phyloP scores from a whole-genome alignment of 2,113 vertebrate species.

The Labrus mixtus region DNA sequence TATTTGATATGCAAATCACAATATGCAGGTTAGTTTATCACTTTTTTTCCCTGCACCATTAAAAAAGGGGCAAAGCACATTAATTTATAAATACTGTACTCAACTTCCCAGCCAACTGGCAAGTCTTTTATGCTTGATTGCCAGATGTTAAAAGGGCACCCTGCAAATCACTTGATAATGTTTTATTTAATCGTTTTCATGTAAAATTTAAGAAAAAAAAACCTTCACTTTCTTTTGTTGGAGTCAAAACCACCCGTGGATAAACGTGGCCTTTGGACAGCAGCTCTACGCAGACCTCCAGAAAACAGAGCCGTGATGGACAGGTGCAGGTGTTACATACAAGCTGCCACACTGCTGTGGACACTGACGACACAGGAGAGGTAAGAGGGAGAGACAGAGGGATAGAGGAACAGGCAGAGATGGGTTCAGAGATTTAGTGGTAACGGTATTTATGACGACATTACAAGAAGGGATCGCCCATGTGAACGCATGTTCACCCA shows the following conservation, averaged over 20 bases:
- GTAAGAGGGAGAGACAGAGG: slow-evolving; percentile 1
- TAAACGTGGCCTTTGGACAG: slow-evolving; percentile 28
- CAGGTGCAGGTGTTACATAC: slow-evolving; percentile 52
- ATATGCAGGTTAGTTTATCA: slow-evolving; percentile 16
- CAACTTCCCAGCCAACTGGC: background rate
- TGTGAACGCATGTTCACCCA: too few species aligned
- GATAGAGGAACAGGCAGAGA: background rate
- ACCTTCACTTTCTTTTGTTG: background rate
- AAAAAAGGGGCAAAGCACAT: slow-evolving; percentile 2
- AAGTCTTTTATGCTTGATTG: background rate
- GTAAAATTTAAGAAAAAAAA: background rate
- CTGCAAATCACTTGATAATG: background rate
- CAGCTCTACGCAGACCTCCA: slow-evolving; percentile 10
- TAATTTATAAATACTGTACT: background rate
- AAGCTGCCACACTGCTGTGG: slow-evolving; percentile 34
- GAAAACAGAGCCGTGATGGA: slow-evolving; percentile 41
- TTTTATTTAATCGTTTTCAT: background rate
- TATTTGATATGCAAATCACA: background rate
- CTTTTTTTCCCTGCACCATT: background rate
- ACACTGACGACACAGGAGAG: slow-evolving; percentile 21
- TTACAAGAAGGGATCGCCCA: too few species aligned
- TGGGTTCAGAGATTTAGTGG: background rate
- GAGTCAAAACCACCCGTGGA: slow-evolving; percentile 16
- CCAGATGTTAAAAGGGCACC: background rate
- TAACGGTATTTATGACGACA: too few species aligned